Conservation (phyloP, 2,797 vertebrate genomes). For the Cygnus olor region DNA sequence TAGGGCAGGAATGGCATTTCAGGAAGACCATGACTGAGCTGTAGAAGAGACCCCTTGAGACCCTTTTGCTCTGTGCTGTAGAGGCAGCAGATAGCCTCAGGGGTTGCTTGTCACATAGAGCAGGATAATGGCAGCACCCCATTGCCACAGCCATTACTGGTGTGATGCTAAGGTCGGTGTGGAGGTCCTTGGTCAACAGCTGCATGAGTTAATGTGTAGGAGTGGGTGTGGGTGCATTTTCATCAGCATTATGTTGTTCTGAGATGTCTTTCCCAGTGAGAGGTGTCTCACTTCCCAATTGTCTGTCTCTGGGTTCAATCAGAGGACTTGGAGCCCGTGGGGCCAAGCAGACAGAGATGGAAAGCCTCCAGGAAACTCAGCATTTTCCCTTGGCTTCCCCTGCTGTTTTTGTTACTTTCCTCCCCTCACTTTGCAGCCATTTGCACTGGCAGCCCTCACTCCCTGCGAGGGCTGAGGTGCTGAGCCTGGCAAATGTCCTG, state of each 20-base stretch:
- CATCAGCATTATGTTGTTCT: fast-evolving
- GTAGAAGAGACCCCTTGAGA: neutral
- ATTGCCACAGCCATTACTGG: neutral
- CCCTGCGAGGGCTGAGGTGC: neutral
- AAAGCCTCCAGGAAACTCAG: constrained; percentile 37
- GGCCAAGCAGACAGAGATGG: neutral
- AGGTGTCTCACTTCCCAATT: neutral
- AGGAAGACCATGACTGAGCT: neutral
- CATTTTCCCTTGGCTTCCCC: neutral
- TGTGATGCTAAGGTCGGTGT: neutral
- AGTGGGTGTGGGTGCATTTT: neutral
- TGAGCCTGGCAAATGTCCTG: neutral
- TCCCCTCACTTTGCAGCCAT: neutral
- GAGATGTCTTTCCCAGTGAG: neutral
- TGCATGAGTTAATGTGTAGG: neutral
- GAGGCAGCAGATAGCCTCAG: neutral
- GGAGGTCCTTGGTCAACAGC: neutral
- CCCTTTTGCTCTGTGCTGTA: neutral
- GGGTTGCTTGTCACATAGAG: neutral
- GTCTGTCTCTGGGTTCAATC: neutral
- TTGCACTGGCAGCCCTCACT: neutral
- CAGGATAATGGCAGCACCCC: neutral
- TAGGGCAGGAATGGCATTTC: neutral
- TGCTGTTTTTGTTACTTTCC: constrained; percentile 1
- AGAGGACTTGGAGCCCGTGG: neutral